Evolutionary conservation across 2,888 invertebrate species (phyloP).

Genomic region (Agonopterix arenella): DNA sequence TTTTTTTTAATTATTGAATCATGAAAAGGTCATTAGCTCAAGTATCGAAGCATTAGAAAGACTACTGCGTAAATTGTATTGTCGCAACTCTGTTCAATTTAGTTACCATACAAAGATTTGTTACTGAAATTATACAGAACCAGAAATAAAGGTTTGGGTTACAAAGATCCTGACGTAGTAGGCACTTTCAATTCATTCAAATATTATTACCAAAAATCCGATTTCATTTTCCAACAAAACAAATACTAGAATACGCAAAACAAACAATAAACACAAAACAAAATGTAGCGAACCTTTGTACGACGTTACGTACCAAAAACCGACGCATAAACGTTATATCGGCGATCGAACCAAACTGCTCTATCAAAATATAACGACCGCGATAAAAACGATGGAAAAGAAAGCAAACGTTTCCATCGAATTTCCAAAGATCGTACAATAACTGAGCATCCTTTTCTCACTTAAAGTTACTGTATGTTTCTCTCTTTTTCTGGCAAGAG

Average conservation of each 20-base stretch:
- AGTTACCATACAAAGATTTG: too few species aligned
- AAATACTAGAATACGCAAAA: not conserved
- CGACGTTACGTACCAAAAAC: conserved; percentile 46
- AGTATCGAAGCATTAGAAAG: too few species aligned
- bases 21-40: too few species aligned
- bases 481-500: conserved; percentile 51
- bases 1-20: too few species aligned
- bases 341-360: conserved; percentile 66
- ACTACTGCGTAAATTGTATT: too few species aligned
- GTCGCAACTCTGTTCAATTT: too few species aligned
- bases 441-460: conserved; percentile 51
- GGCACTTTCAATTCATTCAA: too few species aligned
- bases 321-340: conserved; percentile 74
- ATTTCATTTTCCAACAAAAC: not conserved
- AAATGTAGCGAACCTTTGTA: conserved; percentile 31
- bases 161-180: too few species aligned
- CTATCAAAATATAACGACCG: conserved; percentile 75
- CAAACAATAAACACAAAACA: conserved; percentile 34
- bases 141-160: too few species aligned
- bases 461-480: conserved; percentile 36
- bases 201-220: not conserved
- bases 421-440: conserved; percentile 71
- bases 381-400: conserved; percentile 74
- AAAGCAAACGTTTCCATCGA: conserved; percentile 70
- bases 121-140: too few species aligned